Conservation (phyloP, 2,797 vertebrate species). For the Bovichtus variegatus region DNA sequence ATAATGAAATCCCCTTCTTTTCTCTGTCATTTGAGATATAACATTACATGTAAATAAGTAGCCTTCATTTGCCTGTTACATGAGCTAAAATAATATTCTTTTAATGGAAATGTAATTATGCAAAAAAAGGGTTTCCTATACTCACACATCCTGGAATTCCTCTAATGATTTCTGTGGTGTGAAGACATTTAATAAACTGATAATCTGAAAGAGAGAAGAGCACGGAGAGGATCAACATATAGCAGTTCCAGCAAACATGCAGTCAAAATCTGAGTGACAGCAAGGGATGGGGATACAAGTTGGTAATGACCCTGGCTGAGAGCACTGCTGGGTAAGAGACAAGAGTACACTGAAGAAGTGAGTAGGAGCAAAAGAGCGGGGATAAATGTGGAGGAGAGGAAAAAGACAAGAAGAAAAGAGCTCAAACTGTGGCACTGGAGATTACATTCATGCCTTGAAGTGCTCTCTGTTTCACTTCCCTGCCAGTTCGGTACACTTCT, state of each 20-base stretch:
- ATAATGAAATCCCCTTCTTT: constrained; percentile 14
- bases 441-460: constrained; percentile 59
- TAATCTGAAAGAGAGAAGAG: constrained; percentile 91
- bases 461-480: constrained; percentile 50
- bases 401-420: constrained; percentile 15
- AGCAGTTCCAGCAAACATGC: background rate
- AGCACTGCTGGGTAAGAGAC: constrained; percentile 43
- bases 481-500: constrained; percentile 57
- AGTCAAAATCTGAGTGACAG: constrained; percentile 4
- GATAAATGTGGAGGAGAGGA: constrained; percentile 27
- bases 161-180: constrained; percentile 99
- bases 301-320: constrained; percentile 50
- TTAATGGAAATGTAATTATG: constrained; percentile 8
- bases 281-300: constrained; percentile 7
- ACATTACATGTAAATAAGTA: constrained; percentile 13
- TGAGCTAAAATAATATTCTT: background rate
- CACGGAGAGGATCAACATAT: constrained; percentile 2
- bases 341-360: constrained; percentile 12
- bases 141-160: constrained; percentile 99
- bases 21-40: background rate
- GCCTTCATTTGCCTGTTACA: background rate
- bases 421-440: constrained; percentile 46
- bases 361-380: constrained; percentile 40
- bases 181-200: constrained; percentile 99
- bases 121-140: constrained; percentile 46